Conservation (phyloP, 2,797 vertebrate genomes). For the Mareca penelope region DNA sequence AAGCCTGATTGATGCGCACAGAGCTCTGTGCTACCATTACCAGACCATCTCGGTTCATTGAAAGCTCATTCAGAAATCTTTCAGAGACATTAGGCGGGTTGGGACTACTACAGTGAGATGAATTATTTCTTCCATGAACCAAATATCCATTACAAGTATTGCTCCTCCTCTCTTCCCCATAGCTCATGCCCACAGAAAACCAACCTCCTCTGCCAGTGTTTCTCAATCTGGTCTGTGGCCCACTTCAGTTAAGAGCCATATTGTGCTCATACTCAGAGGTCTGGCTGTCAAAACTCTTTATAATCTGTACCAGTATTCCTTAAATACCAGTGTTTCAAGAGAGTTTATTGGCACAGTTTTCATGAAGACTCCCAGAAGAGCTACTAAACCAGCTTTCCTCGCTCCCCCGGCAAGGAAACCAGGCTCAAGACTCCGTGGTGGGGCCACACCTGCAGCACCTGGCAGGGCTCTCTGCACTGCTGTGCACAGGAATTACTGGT, state of each 20-base stretch:
- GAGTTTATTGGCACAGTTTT: background rate
- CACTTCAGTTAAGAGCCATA: background rate
- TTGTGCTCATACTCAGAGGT: background rate
- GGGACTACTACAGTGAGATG: background rate
- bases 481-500: background rate
- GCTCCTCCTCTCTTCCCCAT: background rate
- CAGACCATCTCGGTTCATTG: background rate
- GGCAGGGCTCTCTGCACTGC: background rate
- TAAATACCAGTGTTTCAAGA: background rate
- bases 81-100: background rate
- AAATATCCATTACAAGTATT: background rate
- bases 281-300: background rate
- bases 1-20: background rate
- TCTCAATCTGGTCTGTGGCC: background rate
- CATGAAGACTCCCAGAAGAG: background rate
- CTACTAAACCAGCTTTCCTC: background rate
- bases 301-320: background rate
- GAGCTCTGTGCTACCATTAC: background rate
- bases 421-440: background rate
- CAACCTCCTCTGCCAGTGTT: background rate
- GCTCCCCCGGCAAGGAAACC: background rate
- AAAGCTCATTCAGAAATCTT: conserved; percentile 26
- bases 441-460: background rate
- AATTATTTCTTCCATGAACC: conserved; percentile 22
- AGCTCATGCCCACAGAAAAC: background rate